Evolutionary conservation across 2,888 invertebrate species (phyloP).

Genomic region (Phania funesta): DNA sequence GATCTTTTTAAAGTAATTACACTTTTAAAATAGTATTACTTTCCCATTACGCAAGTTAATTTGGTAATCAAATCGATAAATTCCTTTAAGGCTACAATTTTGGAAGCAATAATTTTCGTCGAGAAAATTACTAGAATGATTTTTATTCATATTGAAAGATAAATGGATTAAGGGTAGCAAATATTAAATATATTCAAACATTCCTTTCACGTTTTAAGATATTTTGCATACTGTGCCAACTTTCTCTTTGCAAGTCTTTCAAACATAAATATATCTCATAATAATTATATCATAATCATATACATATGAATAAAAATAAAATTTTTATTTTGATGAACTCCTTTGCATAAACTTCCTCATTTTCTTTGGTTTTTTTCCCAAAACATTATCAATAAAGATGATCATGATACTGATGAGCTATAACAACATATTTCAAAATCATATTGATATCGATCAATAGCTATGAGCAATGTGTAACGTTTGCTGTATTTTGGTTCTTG

Average conservation of each 20-base stretch:
- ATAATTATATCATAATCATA: conserved; percentile 35
- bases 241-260: neutral
- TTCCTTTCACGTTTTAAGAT: neutral
- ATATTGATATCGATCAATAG: conserved; percentile 66
- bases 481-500: conserved; percentile 30
- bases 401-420: conserved; percentile 63
- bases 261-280: conserved; percentile 5
- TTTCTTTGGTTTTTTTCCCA: conserved; percentile 31
- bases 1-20: too few relatives aligned
- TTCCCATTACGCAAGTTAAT: too few relatives aligned
- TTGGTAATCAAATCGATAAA: too few relatives aligned
- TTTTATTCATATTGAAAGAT: too few relatives aligned
- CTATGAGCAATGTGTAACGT: conserved; percentile 66
- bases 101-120: too few relatives aligned
- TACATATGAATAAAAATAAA: neutral
- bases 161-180: too few relatives aligned
- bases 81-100: too few relatives aligned
- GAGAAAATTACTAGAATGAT: too few relatives aligned
- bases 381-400: conserved; percentile 51
- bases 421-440: conserved; percentile 67
- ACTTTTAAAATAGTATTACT: too few relatives aligned
- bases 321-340: conserved; percentile 29
- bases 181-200: neutral
- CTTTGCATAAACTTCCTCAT: conserved; percentile 55
- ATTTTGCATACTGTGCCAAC: neutral